Evolutionary conservation across 2,113 vertebrate species (phyloP).

Genomic region (Paramisgurnus dabryanus): DNA sequence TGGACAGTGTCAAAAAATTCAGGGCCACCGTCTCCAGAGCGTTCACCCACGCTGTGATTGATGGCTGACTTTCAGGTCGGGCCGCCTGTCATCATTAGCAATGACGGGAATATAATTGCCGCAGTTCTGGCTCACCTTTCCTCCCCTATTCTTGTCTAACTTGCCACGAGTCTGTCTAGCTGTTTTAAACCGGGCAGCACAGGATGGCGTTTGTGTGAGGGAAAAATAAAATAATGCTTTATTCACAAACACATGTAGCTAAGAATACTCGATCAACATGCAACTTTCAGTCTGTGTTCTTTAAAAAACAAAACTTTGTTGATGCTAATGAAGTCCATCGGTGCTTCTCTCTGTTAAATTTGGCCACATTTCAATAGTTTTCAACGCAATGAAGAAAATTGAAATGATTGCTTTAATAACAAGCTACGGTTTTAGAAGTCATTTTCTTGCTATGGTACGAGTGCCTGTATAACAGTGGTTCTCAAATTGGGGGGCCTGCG

Average conservation of each 20-base stretch:
- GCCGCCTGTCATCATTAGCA: slow-evolving; percentile 36
- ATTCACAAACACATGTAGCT: not conserved
- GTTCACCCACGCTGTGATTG: slow-evolving; percentile 53
- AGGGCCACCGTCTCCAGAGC: slow-evolving; percentile 43
- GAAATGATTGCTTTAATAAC: slow-evolving; percentile 9
- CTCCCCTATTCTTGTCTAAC: slow-evolving; percentile 27
- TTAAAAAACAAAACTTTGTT: not conserved
- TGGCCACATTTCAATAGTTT: not conserved
- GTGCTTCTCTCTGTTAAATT: slow-evolving; percentile 7
- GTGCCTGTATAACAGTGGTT: not conserved
- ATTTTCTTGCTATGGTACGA: not conserved
- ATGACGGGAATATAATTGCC: slow-evolving; percentile 61
- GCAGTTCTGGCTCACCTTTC: slow-evolving; percentile 35
- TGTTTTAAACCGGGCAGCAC: slow-evolving; percentile 49
- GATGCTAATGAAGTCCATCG: slow-evolving; percentile 16
- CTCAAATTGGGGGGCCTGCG: no score
- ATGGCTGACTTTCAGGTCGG: slow-evolving; percentile 60
- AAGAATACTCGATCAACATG: slow-evolving; percentile 17
- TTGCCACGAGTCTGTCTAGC: slow-evolving; percentile 41
- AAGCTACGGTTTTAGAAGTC: not conserved
- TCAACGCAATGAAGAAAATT: slow-evolving; percentile 1
- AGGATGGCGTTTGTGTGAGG: slow-evolving; percentile 35
- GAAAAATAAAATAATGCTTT: slow-evolving; percentile 35
- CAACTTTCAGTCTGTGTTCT: not conserved
- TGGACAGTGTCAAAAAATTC: slow-evolving; percentile 46